Evolutionary conservation across 2,113 vertebrate species (phyloP), one percentile per base, ranked within the genome.

Genomic region (Hippoglossus stenolepis): DNA sequence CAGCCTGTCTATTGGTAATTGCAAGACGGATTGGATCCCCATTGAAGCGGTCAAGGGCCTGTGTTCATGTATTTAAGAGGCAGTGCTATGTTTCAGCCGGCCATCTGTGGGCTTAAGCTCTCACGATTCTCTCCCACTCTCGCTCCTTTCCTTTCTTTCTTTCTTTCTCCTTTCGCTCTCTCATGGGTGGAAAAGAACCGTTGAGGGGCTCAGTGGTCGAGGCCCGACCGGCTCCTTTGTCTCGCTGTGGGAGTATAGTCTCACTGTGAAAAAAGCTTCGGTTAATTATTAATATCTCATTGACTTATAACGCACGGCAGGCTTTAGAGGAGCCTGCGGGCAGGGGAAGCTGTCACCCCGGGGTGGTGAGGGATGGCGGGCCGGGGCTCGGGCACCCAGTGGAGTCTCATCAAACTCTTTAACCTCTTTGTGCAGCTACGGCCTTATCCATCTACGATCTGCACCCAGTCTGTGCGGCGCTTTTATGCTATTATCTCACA

Each of bases 251-350:
- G 90, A 89, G 86, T 88, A 77, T 81, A 23, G 83, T 84, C 82
- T 83, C 51, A 53, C 77, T 64, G 71, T 38, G 68, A 87, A 63
- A 74, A 79, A 83, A 80, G 68, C 84, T 70, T 38, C 3, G 28
- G 85, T 90, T 92, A 92, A 93, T 94, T 88, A 93, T 92, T 92
- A 89, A 94, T 92, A 86, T 88, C 63, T 82, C 69, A 89, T 85
- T 86, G 82, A 88, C 82, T 90, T 89, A 68, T 82, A 92, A 87
- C 26, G n/a, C 78, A 73, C 71, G 23, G 80, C 85, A 59, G 66
- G 79, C 67, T 87, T 83, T 77, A 80, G 77, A 85, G 70, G 64
- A 88, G 68, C 77, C 69, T 58, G 64, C 21, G 35, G 79, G 74
- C 59, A 72, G 63, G 79, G 88, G 70, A 84, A 87, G 62, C 82